Evolutionary conservation across 2,888 invertebrate species (phyloP), one percentile per base, ranked within the genome.

Genomic region (Euphydryas editha): DNA sequence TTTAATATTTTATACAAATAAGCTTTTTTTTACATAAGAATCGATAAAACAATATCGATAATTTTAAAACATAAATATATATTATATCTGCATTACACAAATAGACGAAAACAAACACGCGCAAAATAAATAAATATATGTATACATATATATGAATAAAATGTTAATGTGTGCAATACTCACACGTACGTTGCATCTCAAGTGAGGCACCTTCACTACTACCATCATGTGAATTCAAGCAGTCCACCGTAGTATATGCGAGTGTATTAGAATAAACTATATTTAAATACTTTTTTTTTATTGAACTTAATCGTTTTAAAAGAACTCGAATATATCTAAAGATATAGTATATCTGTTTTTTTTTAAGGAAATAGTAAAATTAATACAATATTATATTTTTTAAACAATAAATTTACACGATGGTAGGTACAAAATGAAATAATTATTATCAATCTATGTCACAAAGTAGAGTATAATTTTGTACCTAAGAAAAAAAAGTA

Each of bases 151-250:
- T 65, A 66, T 71, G 71, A 69, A 63, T 70, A 68, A 69, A 71
- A 61, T 68, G 59, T 58, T 36, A 54, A 64, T 73, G 72, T 71
- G 73, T 71, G 65, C 60, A 62, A 67, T 78, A 61, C 83, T 77
- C 83, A 85, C 83, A 81, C 62, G 70, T 62, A 58, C 70, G 69
- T 64, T 71, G 71, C 82, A 83, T 81, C 85, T 88, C 87, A 90
- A 90, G 88, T 88, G 90, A 85, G 83, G 81, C 84, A 88, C 90
- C 88, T 90, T 88, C 85, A 85, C 83, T 82, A 80, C 84, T 83
- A 83, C 84, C 83, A 81, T 78, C 76, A 81, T 81, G 80, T 82
- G 87, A 84, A 87, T 89, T 86, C 85, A 89, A 88, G 88, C 89
- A 89, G 85, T 86, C 80, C 78, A 70, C 59, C 72, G 64, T 62